Evolutionary conservation across 2,797 vertebrate genomes (phyloP).

Genomic region (Numenius phaeopus): DNA sequence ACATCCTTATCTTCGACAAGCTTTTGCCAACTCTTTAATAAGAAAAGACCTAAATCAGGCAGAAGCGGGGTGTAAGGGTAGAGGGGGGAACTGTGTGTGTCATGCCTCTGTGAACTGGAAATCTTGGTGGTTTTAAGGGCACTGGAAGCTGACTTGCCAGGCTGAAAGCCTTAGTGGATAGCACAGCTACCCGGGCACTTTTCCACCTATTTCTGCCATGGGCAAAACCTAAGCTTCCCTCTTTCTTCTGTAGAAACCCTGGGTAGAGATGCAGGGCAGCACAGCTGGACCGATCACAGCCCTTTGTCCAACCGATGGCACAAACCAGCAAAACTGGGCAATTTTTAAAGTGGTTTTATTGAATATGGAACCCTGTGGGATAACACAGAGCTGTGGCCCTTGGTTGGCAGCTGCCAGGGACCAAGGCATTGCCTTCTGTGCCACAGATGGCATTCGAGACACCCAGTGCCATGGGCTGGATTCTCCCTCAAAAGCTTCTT

Average conservation of each 20-base stretch:
- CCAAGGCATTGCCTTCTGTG: not conserved
- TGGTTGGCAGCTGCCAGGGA: not conserved
- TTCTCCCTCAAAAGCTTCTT: not conserved
- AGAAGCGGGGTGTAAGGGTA: not conserved
- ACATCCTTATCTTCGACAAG: not conserved
- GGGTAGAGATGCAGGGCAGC: not conserved
- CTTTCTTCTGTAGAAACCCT: not conserved
- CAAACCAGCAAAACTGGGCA: not conserved
- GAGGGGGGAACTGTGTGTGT: not conserved
- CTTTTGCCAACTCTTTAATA: not conserved
- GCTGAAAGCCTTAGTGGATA: not conserved
- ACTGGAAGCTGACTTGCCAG: not conserved
- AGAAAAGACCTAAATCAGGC: not conserved
- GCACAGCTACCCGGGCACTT: not conserved
- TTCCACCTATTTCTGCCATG: not conserved
- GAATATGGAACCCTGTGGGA: not conserved
- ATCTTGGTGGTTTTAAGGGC: not conserved
- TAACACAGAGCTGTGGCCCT: not conserved
- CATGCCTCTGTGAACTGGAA: fast-evolving
- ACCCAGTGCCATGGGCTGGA: fast-evolving
- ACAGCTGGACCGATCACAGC: fast-evolving
- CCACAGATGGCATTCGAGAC: not conserved
- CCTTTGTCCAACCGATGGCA: not conserved
- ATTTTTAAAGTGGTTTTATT: not conserved
- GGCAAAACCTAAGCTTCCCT: not conserved